A percentile compares a stretch with the other conserved stretches of the same genome.
phyloP scores from a whole-genome alignment of 2,113 vertebrate genomes.

The Macaca fascicularis region T2T-MFA8v1.1 NC_088389.1:58645001-58645500 shows the following conservation, averaged over 20 bases:
- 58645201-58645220: background rate
- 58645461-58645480: background rate
- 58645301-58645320: background rate
- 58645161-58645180: background rate
- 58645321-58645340: background rate
- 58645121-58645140: background rate
- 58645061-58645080: background rate
- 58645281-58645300: background rate
- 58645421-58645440: background rate
- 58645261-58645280: background rate
- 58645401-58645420: background rate
- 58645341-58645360: background rate
- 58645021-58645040: conserved; percentile 11
- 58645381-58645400: background rate
- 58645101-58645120: background rate
- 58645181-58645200: background rate
- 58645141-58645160: background rate
- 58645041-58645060: background rate
- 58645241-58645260: background rate
- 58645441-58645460: background rate
- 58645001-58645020: background rate
- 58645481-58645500: background rate
- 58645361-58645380: background rate
- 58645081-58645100: background rate
- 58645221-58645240: background rate